Conservation (phyloP, 2,113 vertebrate species). For the Helogale parvula region DNA sequence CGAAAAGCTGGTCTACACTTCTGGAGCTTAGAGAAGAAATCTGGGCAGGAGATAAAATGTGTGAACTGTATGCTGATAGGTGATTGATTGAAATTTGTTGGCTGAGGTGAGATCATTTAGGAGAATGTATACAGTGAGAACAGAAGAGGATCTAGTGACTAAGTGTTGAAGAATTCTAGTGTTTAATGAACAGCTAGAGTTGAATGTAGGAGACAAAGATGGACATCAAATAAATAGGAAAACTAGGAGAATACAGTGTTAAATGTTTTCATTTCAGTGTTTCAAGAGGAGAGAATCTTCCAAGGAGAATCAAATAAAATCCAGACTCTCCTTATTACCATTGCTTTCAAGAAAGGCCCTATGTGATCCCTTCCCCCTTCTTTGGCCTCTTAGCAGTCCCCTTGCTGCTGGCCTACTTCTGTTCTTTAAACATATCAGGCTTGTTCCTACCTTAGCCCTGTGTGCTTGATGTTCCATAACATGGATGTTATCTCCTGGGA, state of each 20-base stretch:
- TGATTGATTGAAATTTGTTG: neutral
- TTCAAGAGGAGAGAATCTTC: neutral
- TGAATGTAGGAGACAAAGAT: neutral
- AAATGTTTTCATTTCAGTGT: neutral
- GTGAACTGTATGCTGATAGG: neutral
- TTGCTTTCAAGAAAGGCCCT: neutral
- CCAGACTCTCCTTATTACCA: neutral
- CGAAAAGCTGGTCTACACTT: neutral
- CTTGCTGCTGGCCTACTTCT: neutral
- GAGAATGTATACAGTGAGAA: neutral
- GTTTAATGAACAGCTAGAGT: neutral
- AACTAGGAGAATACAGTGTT: neutral
- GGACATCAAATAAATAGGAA: neutral
- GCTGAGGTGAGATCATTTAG: neutral
- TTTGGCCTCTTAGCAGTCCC: neutral
- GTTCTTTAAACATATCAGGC: neutral
- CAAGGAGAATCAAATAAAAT: neutral
- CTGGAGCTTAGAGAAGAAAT: neutral
- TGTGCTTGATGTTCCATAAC: neutral
- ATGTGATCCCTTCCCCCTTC: neutral
- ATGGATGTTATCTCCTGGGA: neutral
- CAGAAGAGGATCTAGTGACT: neutral
- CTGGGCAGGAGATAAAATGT: neutral
- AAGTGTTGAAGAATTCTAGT: neutral
- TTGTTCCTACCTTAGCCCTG: neutral